Base-by-base conservation (phyloP, 2,888 invertebrate genomes). In the Bombylius major region DNA sequence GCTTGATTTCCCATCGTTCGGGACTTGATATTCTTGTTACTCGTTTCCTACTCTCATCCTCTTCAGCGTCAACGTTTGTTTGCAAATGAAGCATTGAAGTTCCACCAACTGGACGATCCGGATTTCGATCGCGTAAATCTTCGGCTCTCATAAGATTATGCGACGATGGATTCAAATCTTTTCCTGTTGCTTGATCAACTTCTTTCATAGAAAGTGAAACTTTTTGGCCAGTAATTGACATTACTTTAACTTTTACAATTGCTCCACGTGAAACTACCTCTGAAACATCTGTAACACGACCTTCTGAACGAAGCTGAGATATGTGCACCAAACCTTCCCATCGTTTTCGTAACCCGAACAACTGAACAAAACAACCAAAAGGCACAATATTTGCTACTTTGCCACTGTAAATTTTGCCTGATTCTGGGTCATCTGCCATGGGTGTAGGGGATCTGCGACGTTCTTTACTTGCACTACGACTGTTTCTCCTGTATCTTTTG, bases 251-350 rank as follows among this genome's bases (percentile, higher is more conserved):
- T 76, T 87, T 88, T 0, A 96, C 93, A 75, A 83, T 88, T 63
- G 91, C 88, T 1, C 94, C 95, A 62, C 92, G 80, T 31, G 82
- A 81, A 0, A 98, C 92, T 6, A 98, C 95, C 74, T 99, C 98
- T 0, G 89, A 84, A 0, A 97, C 97, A 73, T 89, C 89, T 0
- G 89, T 90, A 11, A 99, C 97, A 58, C 97, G 80, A 0, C 96
- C 96, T 74, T 96, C 96, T 0, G 92, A 81, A 49, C 96, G 77
- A 45, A 97, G 75, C 72, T 96, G 90, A 1, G 98, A 98, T 65
- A 99, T 97, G 69, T 99, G 99, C 3, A 97, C 96, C 0, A 99
- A 77, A 0, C 99, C 99, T 72, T 99, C 99, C 84, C 91, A 91
- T 48, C 88, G 81, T 63, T 89, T 86, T 51, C 84, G 81, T 51